These are phyloP conservation scores for Brachionus rubens DNA, from an alignment of 1,140 invertebrate genomes.

Conservation along the genomic window DNA sequence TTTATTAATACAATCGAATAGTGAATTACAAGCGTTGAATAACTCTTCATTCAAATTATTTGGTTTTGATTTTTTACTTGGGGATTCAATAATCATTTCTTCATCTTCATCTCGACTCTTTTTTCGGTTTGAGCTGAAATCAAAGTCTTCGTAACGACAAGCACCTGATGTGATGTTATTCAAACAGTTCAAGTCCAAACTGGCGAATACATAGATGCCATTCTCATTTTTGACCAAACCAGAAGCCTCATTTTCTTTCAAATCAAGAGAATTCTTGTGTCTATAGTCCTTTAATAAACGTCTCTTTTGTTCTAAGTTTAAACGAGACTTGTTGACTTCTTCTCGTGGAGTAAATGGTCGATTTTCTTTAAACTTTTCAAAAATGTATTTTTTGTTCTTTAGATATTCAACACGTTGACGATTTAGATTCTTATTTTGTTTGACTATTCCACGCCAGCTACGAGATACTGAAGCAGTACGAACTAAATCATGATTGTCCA, in stretches of 20 bases:
- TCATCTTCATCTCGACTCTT: neutral
- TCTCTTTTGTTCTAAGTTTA: neutral
- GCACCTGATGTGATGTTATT: neutral
- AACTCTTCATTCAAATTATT: neutral
- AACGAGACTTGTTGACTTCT: neutral
- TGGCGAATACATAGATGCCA: conserved; percentile 10
- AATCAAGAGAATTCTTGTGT: neutral
- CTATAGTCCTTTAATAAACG: neutral
- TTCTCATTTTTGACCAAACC: neutral
- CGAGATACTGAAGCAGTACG: neutral
- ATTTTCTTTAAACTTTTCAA: conserved; percentile 38
- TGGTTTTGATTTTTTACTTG: neutral
- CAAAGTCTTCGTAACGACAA: neutral
- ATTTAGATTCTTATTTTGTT: neutral
- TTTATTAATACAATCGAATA: neutral
- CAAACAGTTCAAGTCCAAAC: conserved; percentile 1
- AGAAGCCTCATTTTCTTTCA: neutral
- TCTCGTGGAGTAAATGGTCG: neutral
- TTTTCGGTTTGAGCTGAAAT: neutral
- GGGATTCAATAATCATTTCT: neutral
- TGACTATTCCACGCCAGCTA: neutral
- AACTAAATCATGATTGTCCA: neutral
- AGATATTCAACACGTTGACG: neutral
- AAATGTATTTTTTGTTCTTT: neutral
- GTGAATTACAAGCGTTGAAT: conserved; percentile 23